Evolutionary conservation across 2,888 invertebrate genomes (phyloP), one percentile per base, ranked within the genome.

Genomic region (Arge pagana): DNA sequence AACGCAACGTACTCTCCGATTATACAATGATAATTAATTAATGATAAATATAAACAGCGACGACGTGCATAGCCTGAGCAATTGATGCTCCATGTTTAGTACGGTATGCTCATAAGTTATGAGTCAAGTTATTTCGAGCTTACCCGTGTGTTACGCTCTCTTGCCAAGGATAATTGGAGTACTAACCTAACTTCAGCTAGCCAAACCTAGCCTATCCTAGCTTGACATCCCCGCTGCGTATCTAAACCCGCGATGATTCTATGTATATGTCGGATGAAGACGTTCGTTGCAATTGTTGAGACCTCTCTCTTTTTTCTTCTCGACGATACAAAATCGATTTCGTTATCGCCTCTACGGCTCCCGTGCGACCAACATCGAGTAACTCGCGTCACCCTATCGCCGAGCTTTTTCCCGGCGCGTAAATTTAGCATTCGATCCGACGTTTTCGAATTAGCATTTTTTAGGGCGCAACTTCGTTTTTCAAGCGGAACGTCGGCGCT

Each of bases 111-210:
- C n/a, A n/a, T n/a, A n/a, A n/a, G n/a, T n/a, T n/a, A n/a, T n/a
- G n/a, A n/a, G n/a, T n/a, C n/a, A n/a, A n/a, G n/a, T 28, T 51
- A 51, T 51, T 43, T 43, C 40, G 26, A 51, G 41, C 41, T 19
- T 35, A 36, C 36, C 35, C 16, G 45, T 35, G 31, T n/a, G 42
- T 51, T 26, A 51, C 36, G 50, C 41, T 51, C 50, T 51, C 50
- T 51, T 51, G 43, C 41, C 43, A 43, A 51, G 50, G 43, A 51
- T 43, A 51, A 51, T 51, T 41, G 15, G 50, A 42, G 43, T 41
- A 40, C 43, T 51, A 51, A 43, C 50, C 50, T 43, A 43, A 28
- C 43, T 35, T 51, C 42, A 51, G 7, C 50, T 45, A 24, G 13
- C 23, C n/a, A n/a, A n/a, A n/a, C n/a, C 45, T 45, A 45, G 45